Base-by-base conservation (phyloP, 2,113 vertebrate species). In the Chloroceryle aenea region DNA sequence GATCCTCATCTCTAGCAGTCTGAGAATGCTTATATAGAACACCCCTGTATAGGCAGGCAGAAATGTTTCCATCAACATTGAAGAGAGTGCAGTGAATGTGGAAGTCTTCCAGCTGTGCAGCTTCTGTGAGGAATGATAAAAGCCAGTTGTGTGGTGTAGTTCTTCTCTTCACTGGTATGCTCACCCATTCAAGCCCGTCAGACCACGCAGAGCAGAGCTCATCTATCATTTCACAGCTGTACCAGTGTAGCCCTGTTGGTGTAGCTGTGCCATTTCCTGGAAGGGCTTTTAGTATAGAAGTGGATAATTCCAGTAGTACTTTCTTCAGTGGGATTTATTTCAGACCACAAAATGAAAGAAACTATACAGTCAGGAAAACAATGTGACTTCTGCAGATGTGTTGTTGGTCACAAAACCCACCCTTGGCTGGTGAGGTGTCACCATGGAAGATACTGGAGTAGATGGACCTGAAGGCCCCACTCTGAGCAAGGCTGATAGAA, bases 391-490 rank as follows among this genome's bases (percentile, higher is more conserved):
- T 71, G n/a, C 30, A 47, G 71, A 32, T 6, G 0, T 55, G 40
- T 17, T 23, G 2, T 23, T 2, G 48, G 22, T 62, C 43, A 8
- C 59, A 77, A 74, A 88, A 22, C 1, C 4, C 38, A 56, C 52
- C 43, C 7, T 55, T 40, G 34, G 13, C 26, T 16, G 30, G 8
- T 58, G 53, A 69, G 25, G 14, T 68, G 8, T 8, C 0, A 0
- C 40, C 17, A 1, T 32, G 23, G 30, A 50, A 82, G 22, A 9
- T 48, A 32, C 36, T 85, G 22, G 45, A 81, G 19, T 59, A 63
- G 42, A 67, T 2, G 14, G 56, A 29, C 12, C 4, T 0, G 0
- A 84, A 88, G 64, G 45, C 32, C 27, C 20, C 62, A 6, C 30
- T 83, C 12, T 21, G 17, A 84, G 27, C 59, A 58, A 23, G 25